These are phyloP conservation scores for Wasmannia auropunctata DNA, from an alignment of 1,140 invertebrate genomes.

Conservation along the genomic window DNA sequence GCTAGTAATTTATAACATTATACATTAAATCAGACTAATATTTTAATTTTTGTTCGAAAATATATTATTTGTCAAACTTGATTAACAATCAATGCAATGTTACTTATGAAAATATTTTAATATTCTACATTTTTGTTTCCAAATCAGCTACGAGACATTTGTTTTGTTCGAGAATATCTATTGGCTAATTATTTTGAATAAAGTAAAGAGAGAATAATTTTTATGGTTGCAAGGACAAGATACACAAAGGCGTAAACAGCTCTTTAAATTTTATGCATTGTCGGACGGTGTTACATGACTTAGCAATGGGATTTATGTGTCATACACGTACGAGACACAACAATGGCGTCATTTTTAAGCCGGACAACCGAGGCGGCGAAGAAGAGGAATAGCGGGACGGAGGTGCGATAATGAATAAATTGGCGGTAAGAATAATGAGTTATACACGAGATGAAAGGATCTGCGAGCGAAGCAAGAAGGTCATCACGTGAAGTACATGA, in stretches of 20 bases:
- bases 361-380: slow-evolving; percentile 31
- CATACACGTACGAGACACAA: not conserved
- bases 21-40: not conserved
- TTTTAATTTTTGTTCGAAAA: not conserved
- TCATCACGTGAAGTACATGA: slow-evolving; percentile 21
- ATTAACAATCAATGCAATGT: not conserved
- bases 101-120: not conserved
- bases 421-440: slow-evolving; percentile 54
- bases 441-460: slow-evolving; percentile 64
- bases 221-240: not conserved
- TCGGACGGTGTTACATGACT: not conserved
- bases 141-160: not conserved
- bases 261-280: not conserved
- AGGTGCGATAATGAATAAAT: slow-evolving; percentile 77
- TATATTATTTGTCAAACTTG: not conserved
- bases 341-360: slow-evolving; percentile 35
- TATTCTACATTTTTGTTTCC: not conserved
- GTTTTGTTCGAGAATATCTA: not conserved
- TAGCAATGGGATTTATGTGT: not conserved
- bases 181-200: not conserved
- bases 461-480: slow-evolving; percentile 63
- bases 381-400: slow-evolving; percentile 61
- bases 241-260: not conserved
- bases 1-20: not conserved
- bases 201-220: not conserved